These are phyloP conservation scores for Styela plicata DNA, from an alignment of 23 tunicate species.

Conservation along the genomic window DNA sequence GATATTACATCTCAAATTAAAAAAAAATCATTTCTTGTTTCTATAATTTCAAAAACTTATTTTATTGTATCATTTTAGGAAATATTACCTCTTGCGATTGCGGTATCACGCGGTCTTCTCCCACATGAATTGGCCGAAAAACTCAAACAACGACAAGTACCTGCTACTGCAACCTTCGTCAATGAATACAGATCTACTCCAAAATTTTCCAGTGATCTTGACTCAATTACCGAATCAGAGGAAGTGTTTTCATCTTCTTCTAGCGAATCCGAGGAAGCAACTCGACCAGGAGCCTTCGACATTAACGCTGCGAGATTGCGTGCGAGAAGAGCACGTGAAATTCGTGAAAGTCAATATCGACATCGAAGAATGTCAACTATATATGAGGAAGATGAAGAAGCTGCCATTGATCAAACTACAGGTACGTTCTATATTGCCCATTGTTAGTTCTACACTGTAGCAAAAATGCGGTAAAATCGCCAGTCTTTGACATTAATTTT, in stretches of 20 bases:
- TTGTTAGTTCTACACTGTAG: background rate
- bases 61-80: background rate
- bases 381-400: conserved; percentile 27
- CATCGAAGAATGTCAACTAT: conserved; percentile 27
- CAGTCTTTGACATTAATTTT: too few species aligned
- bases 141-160: conserved; percentile 10
- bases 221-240: conserved; percentile 23
- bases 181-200: background rate
- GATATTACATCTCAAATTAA: background rate
- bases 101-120: conserved; percentile 21
- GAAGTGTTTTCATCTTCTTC: conserved; percentile 30
- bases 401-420: conserved; percentile 4
- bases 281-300: background rate
- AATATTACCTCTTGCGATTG: conserved; percentile 16
- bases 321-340: conserved; percentile 13
- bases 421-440: background rate
- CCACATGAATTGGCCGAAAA: conserved; percentile 8
- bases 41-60: background rate
- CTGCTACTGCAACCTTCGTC: background rate
- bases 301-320: conserved; percentile 4
- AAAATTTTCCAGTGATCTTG: background rate
- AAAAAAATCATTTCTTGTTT: background rate
- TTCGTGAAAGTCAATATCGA: conserved; percentile 13
- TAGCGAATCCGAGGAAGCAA: conserved; percentile 29
- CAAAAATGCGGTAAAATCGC: too few species aligned